phyloP scores from a whole-genome alignment of 2,113 vertebrate genomes.

The Spermophilus dauricus region DNA sequence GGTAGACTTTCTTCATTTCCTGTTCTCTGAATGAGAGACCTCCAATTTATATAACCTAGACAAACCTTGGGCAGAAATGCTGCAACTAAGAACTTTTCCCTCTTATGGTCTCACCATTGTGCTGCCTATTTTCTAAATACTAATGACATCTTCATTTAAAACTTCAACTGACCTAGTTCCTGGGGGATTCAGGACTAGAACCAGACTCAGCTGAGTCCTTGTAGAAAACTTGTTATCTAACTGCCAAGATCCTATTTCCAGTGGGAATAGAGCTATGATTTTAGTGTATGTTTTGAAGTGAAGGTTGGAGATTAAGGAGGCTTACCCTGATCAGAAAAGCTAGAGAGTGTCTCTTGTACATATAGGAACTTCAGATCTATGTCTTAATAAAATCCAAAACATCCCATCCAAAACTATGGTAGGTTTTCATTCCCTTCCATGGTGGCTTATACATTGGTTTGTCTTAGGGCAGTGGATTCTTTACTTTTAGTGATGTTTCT shows the following conservation, averaged over 20 bases:
- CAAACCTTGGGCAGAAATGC: constrained; percentile 31
- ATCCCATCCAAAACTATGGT: not conserved
- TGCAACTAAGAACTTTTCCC: not conserved
- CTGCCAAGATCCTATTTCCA: not conserved
- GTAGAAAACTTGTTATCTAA: not conserved
- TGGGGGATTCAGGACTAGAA: not conserved
- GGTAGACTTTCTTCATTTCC: constrained; percentile 67
- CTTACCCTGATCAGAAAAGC: not conserved
- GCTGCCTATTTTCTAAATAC: not conserved
- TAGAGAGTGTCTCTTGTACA: not conserved
- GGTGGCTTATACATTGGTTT: not conserved
- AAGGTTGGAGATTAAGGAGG: not conserved
- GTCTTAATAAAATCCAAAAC: not conserved
- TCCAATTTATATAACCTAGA: constrained; percentile 25
- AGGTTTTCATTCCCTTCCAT: not conserved
- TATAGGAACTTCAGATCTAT: not conserved
- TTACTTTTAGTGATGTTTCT: not conserved
- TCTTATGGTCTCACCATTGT: not conserved
- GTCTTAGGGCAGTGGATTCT: not conserved
- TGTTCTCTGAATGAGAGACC: constrained; percentile 52
- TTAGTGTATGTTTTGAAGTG: not conserved
- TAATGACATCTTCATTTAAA: not conserved
- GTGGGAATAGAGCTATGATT: not conserved
- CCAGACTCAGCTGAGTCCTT: not conserved
- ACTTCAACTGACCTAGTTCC: not conserved